Percentiles rank a stretch among this genome's conserved stretches.
Evolutionary conservation across 1,140 invertebrate genomes (phyloP).

Genomic region (Drosophila oshimai): DNA sequence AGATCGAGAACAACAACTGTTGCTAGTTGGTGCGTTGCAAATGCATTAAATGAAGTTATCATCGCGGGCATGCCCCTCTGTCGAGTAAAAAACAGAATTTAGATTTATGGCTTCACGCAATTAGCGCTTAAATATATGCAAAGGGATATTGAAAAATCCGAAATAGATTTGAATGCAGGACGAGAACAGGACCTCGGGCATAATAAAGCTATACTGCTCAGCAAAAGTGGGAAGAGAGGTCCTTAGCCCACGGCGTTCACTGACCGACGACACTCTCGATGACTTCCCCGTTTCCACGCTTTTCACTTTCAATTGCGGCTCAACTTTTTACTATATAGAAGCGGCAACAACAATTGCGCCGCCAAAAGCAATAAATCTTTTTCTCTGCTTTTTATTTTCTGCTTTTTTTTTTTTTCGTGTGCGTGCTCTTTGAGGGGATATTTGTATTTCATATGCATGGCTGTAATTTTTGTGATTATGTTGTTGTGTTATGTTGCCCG

Average conservation of each 20-base stretch:
- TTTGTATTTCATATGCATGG: slow-evolving; percentile 80
- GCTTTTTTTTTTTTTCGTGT: slow-evolving; percentile 50
- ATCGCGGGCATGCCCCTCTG: slow-evolving; percentile 29
- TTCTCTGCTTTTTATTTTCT: slow-evolving; percentile 40
- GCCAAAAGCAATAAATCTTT: slow-evolving; percentile 77
- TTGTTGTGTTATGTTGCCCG: slow-evolving; percentile 51
- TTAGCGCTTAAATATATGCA: slow-evolving; percentile 80
- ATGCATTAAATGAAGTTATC: slow-evolving; percentile 79
- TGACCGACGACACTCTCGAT: slow-evolving; percentile 76
- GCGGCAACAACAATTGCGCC: slow-evolving; percentile 69
- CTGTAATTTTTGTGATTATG: slow-evolving; percentile 79
- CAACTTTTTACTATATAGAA: slow-evolving; percentile 69
- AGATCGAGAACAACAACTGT: slow-evolving; percentile 43
- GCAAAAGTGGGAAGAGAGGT: slow-evolving; percentile 7
- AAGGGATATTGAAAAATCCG: slow-evolving; percentile 69
- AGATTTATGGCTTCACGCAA: slow-evolving; percentile 82
- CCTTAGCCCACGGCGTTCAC: slow-evolving; percentile 49
- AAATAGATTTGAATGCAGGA: slow-evolving; percentile 32
- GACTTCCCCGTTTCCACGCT: slow-evolving; percentile 80
- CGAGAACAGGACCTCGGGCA: slow-evolving; percentile 48
- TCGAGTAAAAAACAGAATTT: slow-evolving; percentile 61
- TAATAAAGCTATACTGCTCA: slow-evolving; percentile 61
- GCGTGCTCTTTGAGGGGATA: slow-evolving; percentile 65
- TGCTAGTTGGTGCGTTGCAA: slow-evolving; percentile 59
- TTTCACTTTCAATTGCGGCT: slow-evolving; percentile 82